A percentile compares a stretch with the other conserved stretches of the same genome.
Conservation (phyloP, 2,797 vertebrate species). For the Hypotaenidia philippensis region DNA sequence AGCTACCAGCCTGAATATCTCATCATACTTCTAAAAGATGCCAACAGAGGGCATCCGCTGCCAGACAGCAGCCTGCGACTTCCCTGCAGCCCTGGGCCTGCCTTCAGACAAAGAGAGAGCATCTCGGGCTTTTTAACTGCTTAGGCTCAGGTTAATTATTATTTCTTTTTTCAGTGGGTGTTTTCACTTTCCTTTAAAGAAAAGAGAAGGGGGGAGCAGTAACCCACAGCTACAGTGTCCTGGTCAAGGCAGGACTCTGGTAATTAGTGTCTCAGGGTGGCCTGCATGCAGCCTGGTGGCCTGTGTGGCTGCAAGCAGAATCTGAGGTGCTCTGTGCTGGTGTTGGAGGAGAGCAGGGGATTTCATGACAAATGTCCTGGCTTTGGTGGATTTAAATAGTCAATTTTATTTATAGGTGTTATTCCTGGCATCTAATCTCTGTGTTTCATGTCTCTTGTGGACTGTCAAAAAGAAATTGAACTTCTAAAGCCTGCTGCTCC, state of each 20-base stretch:
- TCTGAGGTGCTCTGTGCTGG: neutral
- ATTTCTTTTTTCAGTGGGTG: neutral
- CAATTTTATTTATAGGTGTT: conserved; percentile 37
- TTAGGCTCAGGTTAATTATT: neutral
- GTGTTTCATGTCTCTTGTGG: neutral
- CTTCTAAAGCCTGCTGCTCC: conserved; percentile 28
- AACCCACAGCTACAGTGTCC: neutral
- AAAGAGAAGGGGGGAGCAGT: neutral
- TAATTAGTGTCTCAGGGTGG: neutral
- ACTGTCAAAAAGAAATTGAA: conserved; percentile 14
- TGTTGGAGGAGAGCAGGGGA: neutral
- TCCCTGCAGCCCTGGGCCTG: neutral
- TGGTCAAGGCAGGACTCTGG: conserved; percentile 10
- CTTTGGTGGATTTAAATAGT: conserved; percentile 29
- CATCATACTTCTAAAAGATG: conserved; percentile 68
- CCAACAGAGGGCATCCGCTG: conserved; percentile 83
- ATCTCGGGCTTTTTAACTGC: neutral
- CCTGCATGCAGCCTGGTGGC: neutral
- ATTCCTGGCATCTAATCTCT: conserved; percentile 30
- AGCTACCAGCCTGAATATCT: neutral
- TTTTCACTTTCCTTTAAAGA: neutral
- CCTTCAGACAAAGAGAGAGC: conserved; percentile 2
- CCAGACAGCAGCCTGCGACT: neutral
- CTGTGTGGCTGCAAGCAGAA: conserved; percentile 23
- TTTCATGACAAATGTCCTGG: neutral